These are phyloP conservation scores for Diaprepes abbreviatus DNA, from an alignment of 2,888 invertebrate species.

Conservation along the genomic window DNA sequence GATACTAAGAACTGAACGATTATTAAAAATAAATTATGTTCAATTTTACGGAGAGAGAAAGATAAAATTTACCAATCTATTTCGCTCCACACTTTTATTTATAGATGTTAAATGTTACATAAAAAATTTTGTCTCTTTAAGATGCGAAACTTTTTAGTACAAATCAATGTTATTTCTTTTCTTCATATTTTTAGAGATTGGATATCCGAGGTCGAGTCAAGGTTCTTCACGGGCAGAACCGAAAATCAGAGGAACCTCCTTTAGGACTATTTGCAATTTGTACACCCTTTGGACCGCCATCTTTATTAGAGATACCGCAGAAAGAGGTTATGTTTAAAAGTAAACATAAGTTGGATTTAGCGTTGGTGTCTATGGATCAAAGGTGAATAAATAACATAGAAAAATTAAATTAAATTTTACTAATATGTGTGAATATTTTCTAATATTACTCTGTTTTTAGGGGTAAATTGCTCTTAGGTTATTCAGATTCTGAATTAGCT, in stretches of 20 bases:
- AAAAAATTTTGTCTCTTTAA: too few species aligned
- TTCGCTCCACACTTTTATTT: too few species aligned
- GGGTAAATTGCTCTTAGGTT: conserved; percentile 95
- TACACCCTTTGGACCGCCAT: conserved; percentile 98
- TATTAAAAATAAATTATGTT: too few species aligned
- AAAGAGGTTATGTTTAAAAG: conserved; percentile 99
- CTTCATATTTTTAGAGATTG: conserved; percentile 81
- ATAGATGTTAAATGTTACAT: too few species aligned
- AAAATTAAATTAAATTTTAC: too few species aligned
- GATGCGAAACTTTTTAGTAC: too few species aligned
- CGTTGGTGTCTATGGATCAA: conserved; percentile 97
- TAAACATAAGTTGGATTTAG: conserved; percentile 97
- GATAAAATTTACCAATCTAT: too few species aligned
- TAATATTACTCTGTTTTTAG: too few species aligned
- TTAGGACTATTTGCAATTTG: conserved; percentile 97
- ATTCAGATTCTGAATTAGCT: conserved; percentile 90
- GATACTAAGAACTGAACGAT: too few species aligned
- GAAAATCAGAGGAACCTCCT: conserved; percentile 94
- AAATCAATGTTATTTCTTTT: too few species aligned
- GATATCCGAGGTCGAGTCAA: conserved; percentile 98
- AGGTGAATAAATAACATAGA: conserved; percentile 70
- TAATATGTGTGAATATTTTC: too few species aligned
- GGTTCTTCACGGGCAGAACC: conserved; percentile 95
- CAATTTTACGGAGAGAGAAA: too few species aligned
- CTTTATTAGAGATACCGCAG: conserved; percentile 95